Percentiles rank a stretch among this genome's conserved stretches.
These are phyloP conservation scores for Acrobasis consociella DNA, from an alignment of 2,888 invertebrate species.

Conservation along the genomic window DNA sequence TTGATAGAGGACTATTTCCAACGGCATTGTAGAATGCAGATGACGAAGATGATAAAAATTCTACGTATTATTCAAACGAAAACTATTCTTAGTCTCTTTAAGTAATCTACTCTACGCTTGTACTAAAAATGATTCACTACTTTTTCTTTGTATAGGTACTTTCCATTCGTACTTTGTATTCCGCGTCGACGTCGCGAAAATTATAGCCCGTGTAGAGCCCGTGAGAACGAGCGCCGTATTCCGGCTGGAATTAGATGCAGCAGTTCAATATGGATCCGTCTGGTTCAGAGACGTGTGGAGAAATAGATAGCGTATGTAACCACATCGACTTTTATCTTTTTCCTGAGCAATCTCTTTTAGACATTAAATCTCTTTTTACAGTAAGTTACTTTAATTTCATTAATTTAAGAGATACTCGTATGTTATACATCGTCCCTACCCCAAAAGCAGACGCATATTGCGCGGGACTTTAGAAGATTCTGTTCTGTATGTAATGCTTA, in stretches of 20 bases:
- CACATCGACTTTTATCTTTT: no score
- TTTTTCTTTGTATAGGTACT: slow-evolving; percentile 10
- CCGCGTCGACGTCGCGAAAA: slow-evolving; percentile 10
- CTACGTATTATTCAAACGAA: neutral
- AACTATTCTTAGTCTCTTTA: neutral
- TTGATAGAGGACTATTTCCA: no score
- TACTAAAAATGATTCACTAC: slow-evolving; percentile 20
- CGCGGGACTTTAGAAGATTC: no score
- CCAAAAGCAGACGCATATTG: no score
- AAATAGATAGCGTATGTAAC: slow-evolving; percentile 1
- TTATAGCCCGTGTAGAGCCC: slow-evolving; percentile 13
- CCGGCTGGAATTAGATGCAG: slow-evolving; percentile 16
- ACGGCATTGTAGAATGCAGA: no score
- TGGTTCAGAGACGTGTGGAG: neutral
- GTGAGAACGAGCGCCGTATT: slow-evolving; percentile 4
- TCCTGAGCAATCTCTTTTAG: no score
- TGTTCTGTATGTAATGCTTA: no score
- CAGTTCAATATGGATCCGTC: slow-evolving; percentile 3
- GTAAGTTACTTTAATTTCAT: no score
- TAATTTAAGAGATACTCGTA: no score
- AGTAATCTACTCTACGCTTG: neutral
- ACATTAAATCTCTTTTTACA: no score
- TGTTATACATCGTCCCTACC: no score
- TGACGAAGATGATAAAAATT: neutral
- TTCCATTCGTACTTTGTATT: slow-evolving; percentile 18